phyloP scores from a whole-genome alignment of 2,888 invertebrate genomes.

The Diachrysia chrysitis region DNA sequence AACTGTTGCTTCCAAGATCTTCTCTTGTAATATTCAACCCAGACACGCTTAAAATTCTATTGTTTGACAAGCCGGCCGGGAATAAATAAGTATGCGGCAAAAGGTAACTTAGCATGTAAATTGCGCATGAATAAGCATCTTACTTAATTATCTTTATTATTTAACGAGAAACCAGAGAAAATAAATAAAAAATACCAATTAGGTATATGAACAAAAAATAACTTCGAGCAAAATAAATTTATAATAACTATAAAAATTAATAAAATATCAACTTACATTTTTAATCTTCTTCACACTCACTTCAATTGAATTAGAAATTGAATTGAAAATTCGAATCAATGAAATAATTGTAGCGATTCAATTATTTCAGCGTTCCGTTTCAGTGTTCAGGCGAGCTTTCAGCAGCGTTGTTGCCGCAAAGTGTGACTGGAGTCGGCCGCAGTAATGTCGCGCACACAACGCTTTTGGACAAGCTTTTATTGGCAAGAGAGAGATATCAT shows the following conservation, averaged over 20 bases:
- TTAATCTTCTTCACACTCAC: conserved; percentile 43
- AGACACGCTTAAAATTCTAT: neutral
- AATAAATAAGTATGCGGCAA: conserved; percentile 8
- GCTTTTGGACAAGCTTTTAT: conserved; percentile 47
- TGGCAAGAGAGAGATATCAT: neutral
- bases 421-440: conserved; percentile 81
- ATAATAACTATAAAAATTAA: neutral
- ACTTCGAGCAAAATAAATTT: conserved; percentile 17
- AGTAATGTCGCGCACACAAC: conserved; percentile 79
- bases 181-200: neutral
- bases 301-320: conserved; percentile 25
- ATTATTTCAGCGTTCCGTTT: conserved; percentile 59
- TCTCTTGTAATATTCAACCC: neutral
- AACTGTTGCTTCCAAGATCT: conserved; percentile 39
- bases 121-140: neutral
- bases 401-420: conserved; percentile 80
- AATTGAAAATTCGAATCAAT: conserved; percentile 19
- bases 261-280: conserved; percentile 40
- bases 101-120: neutral
- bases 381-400: conserved; percentile 67
- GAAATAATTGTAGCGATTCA: conserved; percentile 41
- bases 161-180: neutral
- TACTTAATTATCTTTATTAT: no score
- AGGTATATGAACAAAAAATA: no score
- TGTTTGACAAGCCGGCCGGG: conserved; percentile 5